Conservation (phyloP, 2,113 vertebrate species). For the Megaceryle torquata region DNA sequence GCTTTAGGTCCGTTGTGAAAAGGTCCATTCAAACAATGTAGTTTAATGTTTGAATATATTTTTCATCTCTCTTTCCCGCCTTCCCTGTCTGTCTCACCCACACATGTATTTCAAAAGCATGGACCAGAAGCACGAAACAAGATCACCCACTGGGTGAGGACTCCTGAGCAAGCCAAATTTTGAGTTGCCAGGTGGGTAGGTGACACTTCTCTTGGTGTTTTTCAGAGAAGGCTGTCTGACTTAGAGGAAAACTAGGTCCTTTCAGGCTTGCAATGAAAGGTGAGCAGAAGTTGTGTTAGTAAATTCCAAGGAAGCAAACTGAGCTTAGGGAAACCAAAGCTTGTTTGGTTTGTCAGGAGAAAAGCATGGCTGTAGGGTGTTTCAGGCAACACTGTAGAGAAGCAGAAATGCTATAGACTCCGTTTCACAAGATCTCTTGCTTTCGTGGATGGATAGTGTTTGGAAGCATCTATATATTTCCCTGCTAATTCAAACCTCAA, state of each 20-base stretch:
- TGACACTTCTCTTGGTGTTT: not conserved
- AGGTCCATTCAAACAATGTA: not conserved
- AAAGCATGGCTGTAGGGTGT: not conserved
- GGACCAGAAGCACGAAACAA: not conserved
- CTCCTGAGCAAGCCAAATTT: not conserved
- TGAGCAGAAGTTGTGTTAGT: not conserved
- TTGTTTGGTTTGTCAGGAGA: not conserved
- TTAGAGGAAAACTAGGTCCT: not conserved
- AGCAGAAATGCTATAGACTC: not conserved
- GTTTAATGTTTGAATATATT: not conserved
- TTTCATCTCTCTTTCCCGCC: not conserved
- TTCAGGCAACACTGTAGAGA: not conserved
- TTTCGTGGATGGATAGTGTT: not conserved
- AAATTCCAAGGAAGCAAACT: not conserved
- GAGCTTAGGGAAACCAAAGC: not conserved
- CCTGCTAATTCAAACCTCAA: not conserved
- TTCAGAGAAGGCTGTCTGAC: not conserved
- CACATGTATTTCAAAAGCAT: not conserved
- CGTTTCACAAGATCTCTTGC: not conserved
- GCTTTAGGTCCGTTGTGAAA: not conserved
- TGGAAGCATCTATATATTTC: not conserved
- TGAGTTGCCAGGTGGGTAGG: not conserved
- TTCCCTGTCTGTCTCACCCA: fast-evolving
- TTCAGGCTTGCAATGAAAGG: not conserved
- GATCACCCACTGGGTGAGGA: not conserved